A percentile compares a stretch with the other conserved stretches of the same genome.
Conservation (phyloP, 2,113 vertebrate species). For the Hydrochoerus hydrochaeris region DNA sequence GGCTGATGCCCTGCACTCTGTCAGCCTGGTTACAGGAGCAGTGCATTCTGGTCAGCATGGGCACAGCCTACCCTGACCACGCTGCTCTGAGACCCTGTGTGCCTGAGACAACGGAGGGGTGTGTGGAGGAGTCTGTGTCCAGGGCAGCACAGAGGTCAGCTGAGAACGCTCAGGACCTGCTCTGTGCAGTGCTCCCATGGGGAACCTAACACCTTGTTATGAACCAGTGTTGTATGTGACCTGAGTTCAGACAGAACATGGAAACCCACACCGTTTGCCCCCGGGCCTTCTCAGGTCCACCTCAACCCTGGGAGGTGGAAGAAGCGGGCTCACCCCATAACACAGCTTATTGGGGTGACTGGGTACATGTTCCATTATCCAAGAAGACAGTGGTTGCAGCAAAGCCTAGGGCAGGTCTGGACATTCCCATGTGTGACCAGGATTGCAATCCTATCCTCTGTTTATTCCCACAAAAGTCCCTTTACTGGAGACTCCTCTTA, state of each 20-base stretch:
- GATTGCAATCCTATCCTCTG: not conserved
- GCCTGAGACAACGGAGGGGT: not conserved
- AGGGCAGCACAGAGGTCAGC: not conserved
- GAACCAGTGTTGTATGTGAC: not conserved
- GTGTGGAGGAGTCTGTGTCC: not conserved
- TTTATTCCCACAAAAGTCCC: not conserved
- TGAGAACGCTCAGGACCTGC: not conserved
- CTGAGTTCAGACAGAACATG: not conserved
- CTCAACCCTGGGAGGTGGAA: not conserved
- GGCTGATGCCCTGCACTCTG: not conserved
- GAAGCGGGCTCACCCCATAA: not conserved
- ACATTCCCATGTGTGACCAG: not conserved
- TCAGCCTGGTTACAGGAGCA: not conserved
- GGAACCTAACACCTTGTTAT: not conserved
- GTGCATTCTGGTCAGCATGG: not conserved
- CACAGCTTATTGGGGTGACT: not conserved
- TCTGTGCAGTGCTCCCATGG: not conserved
- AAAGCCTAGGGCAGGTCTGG: not conserved
- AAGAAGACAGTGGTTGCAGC: not conserved
- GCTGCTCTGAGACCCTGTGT: rapidly evolving
- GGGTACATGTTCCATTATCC: not conserved
- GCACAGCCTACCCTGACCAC: no score
- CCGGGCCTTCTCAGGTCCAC: not conserved
- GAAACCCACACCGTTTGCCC: not conserved
- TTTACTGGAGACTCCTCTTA: not conserved